Evolutionary conservation across 2,113 vertebrate genomes (phyloP), one percentile per base, ranked within the genome.

Genomic region (Corydoras maculifer): DNA sequence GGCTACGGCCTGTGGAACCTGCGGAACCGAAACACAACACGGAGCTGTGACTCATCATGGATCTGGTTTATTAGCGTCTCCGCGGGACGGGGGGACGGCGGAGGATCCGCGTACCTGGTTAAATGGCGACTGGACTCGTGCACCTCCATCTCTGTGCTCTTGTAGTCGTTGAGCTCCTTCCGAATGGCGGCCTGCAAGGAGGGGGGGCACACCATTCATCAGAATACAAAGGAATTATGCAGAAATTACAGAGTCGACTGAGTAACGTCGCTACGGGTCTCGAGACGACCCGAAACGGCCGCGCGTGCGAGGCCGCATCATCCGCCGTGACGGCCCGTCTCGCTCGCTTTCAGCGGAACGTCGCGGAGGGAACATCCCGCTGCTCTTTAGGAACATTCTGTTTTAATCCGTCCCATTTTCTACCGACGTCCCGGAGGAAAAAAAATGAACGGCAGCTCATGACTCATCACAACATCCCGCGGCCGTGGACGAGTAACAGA

Each of bases 141-240:
- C 82, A 98, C 95, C 83, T 98, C 95, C 95, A 98, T 98, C 88
- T 98, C 94, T 75, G 93, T 93, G 91, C 94, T 98, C 89, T 98
- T 98, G 88, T 98, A 98, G 82, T 98, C 95, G 55, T 98, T 98
- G 77, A 98, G 92, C 77, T 98, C 94, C 81, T 98, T 97, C 67
- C 95, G 91, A 87, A 98, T 98, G 84, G 96, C 96, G 82, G 96
- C 96, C 96, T 98, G 88, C 62, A 78, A 49, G 59, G 29, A 3
- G 61, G 11, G 59, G 0, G 62, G 3, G 55, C 5, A n/a, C 29
- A 69, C 18, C 10, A 65, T 15, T 62, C 10, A 58, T 25, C 18
- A 25, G 18, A 25, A 25, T 2, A 25, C 18, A 25, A 25, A 25
- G 18, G 18, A 25, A 25, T 25, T 25, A 25, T 25, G 18, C 18